A percentile compares a stretch with the other conserved stretches of the same genome.
These are phyloP conservation scores for Ashinkailepas kermadecensis DNA, from an alignment of 2,888 invertebrate species.

Conservation along the genomic window DNA sequence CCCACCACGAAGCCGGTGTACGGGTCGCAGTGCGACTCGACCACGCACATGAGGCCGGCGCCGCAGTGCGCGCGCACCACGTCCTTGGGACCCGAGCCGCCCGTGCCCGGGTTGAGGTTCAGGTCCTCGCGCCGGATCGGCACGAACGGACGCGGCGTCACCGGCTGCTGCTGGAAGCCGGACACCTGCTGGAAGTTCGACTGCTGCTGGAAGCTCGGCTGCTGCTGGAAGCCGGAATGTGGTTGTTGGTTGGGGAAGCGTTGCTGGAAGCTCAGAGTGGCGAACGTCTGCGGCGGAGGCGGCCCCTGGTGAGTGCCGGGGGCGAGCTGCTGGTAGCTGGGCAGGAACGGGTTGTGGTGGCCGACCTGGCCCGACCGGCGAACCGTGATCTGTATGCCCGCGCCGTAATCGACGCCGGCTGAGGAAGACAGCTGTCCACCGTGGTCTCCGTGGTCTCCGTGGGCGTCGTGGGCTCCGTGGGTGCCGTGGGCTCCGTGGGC, in stretches of 20 bases:
- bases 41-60: slow-evolving; percentile 23
- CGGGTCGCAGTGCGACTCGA: slow-evolving; percentile 18
- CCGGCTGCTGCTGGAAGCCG: neutral
- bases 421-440: neutral
- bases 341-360: slow-evolving; percentile 22
- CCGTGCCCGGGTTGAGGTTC: neutral
- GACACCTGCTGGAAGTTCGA: neutral
- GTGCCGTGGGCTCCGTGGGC: neutral
- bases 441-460: neutral
- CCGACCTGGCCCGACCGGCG: neutral
- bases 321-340: neutral
- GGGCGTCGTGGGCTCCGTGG: neutral
- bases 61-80: neutral
- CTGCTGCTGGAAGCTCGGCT: neutral
- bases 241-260: neutral
- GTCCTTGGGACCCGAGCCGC: neutral
- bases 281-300: neutral
- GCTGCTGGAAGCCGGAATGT: neutral
- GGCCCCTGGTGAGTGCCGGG: neutral
- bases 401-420: neutral
- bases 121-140: slow-evolving; percentile 6
- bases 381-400: neutral
- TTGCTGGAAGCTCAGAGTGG: neutral
- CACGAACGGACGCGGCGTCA: neutral
- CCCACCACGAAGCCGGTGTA: slow-evolving; percentile 26